Conservation (phyloP, 2,797 vertebrate species). For the Monodelphis domestica region DNA sequence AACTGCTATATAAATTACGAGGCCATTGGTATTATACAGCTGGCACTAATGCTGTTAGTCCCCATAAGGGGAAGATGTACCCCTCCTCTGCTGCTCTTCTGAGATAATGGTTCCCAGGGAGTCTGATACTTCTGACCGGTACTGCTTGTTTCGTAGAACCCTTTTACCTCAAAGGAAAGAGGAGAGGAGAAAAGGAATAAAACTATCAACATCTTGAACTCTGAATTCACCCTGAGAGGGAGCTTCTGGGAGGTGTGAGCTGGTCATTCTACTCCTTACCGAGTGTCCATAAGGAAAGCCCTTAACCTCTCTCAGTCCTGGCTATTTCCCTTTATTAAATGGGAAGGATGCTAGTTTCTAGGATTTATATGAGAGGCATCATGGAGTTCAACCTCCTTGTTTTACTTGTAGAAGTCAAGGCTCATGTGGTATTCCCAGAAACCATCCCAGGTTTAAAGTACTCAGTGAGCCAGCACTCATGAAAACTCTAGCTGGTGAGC, state of each 20-base stretch:
- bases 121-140: neutral
- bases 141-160: neutral
- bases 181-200: neutral
- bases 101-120: neutral
- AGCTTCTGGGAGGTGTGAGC: neutral
- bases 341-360: neutral
- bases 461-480: neutral
- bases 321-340: neutral
- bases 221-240: neutral
- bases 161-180: neutral
- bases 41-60: constrained; percentile 49
- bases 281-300: neutral
- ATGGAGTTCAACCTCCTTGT: neutral
- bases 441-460: neutral
- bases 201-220: neutral
- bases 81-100: neutral
- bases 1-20: constrained; percentile 79
- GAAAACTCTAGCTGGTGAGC: neutral
- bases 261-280: neutral
- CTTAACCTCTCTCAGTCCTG: neutral
- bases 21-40: constrained; percentile 54
- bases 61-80: constrained; percentile 46
- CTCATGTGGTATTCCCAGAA: neutral
- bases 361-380: neutral
- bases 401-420: neutral